These are phyloP conservation scores for Merodon equestris DNA, from an alignment of 2,888 invertebrate genomes.

Conservation along the genomic window DNA sequence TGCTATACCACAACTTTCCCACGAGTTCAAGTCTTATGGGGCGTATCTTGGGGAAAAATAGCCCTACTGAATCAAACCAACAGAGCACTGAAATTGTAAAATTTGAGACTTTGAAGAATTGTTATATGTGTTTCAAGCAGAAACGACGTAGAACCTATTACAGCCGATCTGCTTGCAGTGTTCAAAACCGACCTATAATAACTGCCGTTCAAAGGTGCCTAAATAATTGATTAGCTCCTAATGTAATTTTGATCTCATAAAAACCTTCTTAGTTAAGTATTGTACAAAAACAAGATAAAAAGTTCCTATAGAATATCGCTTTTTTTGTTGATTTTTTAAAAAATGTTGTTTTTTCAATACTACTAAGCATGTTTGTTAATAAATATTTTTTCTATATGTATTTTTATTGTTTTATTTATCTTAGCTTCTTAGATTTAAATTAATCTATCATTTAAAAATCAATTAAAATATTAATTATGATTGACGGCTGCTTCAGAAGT, in stretches of 20 bases:
- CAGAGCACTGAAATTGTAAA: background rate
- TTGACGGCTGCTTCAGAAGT: background rate
- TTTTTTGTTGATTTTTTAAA: too few species aligned
- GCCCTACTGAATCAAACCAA: background rate
- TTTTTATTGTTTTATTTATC: constrained; percentile 8
- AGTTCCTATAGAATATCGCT: background rate
- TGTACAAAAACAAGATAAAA: background rate
- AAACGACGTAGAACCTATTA: too few species aligned
- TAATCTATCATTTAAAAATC: constrained; percentile 6
- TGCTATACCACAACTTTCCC: background rate
- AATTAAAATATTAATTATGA: background rate
- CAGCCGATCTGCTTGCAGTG: constrained; percentile 2
- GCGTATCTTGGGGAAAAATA: constrained; percentile 1
- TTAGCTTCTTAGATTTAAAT: constrained; percentile 1
- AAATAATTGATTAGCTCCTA: too few species aligned
- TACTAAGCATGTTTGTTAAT: too few species aligned
- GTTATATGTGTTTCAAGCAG: constrained; percentile 6
- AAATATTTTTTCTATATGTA: background rate
- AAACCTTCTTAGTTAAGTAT: background rate
- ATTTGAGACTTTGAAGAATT: constrained; percentile 2
- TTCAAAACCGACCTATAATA: background rate
- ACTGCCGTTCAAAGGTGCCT: constrained; percentile 1
- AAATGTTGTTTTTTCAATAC: too few species aligned
- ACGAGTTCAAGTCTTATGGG: background rate
- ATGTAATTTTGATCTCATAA: constrained; percentile 1